Conservation (phyloP, 2,888 invertebrate genomes). For the Pristionchus arcanus region DNA sequence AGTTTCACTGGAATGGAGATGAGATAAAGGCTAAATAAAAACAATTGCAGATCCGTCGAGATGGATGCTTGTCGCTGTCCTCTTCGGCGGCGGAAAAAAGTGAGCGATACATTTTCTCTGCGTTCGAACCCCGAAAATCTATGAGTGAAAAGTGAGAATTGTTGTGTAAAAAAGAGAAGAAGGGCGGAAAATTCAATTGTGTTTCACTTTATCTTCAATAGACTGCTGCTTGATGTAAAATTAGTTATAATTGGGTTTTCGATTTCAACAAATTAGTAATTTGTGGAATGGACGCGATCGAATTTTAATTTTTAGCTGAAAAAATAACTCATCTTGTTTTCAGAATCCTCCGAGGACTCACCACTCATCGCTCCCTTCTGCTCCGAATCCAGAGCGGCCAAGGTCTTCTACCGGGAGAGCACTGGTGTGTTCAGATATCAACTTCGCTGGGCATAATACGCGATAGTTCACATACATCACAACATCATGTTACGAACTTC, state of each 20-base stretch:
- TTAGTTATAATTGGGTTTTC: too few relatives aligned
- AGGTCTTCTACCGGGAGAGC: slow-evolving; percentile 77
- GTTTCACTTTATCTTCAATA: too few relatives aligned
- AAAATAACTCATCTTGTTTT: neutral
- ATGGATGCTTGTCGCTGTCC: slow-evolving; percentile 36
- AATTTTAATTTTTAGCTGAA: neutral
- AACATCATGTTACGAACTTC: too few relatives aligned
- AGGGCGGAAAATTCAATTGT: too few relatives aligned
- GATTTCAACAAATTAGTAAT: too few relatives aligned
- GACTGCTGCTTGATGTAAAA: too few relatives aligned
- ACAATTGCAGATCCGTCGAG: slow-evolving; percentile 41
- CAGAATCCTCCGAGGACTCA: slow-evolving; percentile 58
- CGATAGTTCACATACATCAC: too few relatives aligned
- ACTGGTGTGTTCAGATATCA: slow-evolving; percentile 63
- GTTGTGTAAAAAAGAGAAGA: too few relatives aligned
- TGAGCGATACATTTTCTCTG: neutral
- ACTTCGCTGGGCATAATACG: too few relatives aligned
- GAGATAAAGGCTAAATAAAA: neutral
- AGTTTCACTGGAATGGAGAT: too few relatives aligned
- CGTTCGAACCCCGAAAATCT: too few relatives aligned
- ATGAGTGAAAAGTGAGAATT: too few relatives aligned
- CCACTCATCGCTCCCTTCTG: slow-evolving; percentile 78
- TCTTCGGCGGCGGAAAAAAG: neutral
- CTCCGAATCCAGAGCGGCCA: slow-evolving; percentile 68
- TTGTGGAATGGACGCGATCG: neutral